These are phyloP conservation scores for Sinotaia quadrata DNA, from an alignment of 2,888 invertebrate genomes.

Conservation along the genomic window DNA sequence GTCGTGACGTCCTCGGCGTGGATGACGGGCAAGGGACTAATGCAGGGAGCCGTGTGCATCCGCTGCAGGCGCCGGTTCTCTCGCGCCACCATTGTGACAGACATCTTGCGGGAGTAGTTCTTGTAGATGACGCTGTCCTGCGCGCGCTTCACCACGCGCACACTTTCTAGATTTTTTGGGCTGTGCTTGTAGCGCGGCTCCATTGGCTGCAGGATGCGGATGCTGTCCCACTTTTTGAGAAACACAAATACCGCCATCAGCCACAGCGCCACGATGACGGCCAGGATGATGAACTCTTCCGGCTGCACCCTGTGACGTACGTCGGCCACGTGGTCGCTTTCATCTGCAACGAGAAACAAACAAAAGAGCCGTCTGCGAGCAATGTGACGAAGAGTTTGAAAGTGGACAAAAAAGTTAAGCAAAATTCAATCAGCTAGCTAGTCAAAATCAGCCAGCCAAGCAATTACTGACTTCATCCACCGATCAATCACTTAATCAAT, in stretches of 20 bases:
- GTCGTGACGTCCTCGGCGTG: slow-evolving; percentile 55
- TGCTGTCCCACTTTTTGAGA: slow-evolving; percentile 68
- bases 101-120: slow-evolving; percentile 66
- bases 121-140: slow-evolving; percentile 71
- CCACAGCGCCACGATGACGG: slow-evolving; percentile 63
- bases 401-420: too few relatives aligned
- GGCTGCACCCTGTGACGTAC: slow-evolving; percentile 45
- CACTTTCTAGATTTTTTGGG: slow-evolving; percentile 68
- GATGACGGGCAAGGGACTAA: slow-evolving; percentile 50
- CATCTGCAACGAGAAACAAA: not conserved
- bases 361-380: too few relatives aligned
- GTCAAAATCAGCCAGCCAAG: too few relatives aligned
- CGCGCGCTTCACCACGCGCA: slow-evolving; percentile 66
- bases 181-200: slow-evolving; percentile 65
- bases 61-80: slow-evolving; percentile 59
- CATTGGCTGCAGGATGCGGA: slow-evolving; percentile 67
- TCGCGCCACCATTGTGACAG: slow-evolving; percentile 63
- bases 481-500: too few relatives aligned
- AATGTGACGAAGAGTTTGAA: too few relatives aligned
- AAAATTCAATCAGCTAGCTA: too few relatives aligned
- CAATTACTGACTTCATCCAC: too few relatives aligned
- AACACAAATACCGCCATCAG: slow-evolving; percentile 64
- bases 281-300: slow-evolving; percentile 59
- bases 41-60: slow-evolving; percentile 62
- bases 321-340: not conserved